phyloP scores from a whole-genome alignment of 1,140 invertebrate genomes.

The Cyclina sinensis region DNA sequence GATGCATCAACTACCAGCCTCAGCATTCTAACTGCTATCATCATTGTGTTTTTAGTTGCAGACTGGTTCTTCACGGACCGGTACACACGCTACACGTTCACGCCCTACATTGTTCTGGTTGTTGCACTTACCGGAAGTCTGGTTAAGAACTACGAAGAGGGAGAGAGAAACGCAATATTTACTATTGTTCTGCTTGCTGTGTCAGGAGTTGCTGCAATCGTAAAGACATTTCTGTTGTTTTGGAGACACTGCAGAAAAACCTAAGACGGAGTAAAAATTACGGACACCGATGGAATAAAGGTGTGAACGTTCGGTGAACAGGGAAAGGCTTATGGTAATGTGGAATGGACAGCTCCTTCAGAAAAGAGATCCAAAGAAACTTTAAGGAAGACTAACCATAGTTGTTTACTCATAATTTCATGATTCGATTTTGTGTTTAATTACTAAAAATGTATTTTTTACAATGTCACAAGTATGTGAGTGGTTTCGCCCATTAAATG shows the following conservation, averaged over 20 bases:
- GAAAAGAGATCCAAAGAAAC: too few relatives aligned
- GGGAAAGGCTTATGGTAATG: too few relatives aligned
- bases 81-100: conserved; percentile 81
- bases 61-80: conserved; percentile 79
- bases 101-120: conserved; percentile 81
- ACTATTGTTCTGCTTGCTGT: conserved; percentile 75
- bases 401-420: too few relatives aligned
- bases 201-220: conserved; percentile 50
- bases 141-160: conserved; percentile 74
- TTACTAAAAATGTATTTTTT: too few relatives aligned
- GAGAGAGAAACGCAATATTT: conserved; percentile 77
- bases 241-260: conserved; percentile 72
- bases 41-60: conserved; percentile 73
- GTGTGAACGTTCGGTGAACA: neutral
- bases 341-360: too few relatives aligned
- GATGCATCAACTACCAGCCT: conserved; percentile 74
- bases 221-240: conserved; percentile 73
- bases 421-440: too few relatives aligned
- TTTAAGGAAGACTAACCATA: too few relatives aligned
- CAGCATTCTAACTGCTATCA: conserved; percentile 71
- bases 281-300: conserved; percentile 42
- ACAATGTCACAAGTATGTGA: too few relatives aligned
- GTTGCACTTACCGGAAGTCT: conserved; percentile 79
- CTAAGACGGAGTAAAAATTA: conserved; percentile 6
- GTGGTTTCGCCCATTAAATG: too few relatives aligned